These are phyloP conservation scores for Leptinotarsa rubiginosa DNA, from an alignment of 2,888 invertebrate species.

Conservation along the genomic window DNA sequence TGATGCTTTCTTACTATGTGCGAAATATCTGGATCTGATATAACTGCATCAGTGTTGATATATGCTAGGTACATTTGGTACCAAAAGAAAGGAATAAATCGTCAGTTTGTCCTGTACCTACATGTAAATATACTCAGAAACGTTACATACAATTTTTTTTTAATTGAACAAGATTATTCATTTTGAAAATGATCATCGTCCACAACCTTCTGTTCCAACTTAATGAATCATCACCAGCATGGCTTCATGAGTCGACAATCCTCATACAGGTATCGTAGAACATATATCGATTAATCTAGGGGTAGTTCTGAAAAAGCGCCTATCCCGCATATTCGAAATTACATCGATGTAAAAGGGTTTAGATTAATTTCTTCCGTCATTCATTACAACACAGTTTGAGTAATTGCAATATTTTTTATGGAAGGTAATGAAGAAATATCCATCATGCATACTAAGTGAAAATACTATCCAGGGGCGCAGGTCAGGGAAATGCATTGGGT, in stretches of 20 bases:
- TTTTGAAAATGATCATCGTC: too few species aligned
- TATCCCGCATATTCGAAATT: conserved; percentile 9
- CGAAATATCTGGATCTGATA: too few species aligned
- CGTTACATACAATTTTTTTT: too few species aligned
- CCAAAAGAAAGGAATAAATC: too few species aligned
- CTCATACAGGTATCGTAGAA: not conserved
- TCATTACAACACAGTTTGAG: conserved; percentile 23
- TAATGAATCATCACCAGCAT: not conserved
- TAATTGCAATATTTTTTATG: conserved; percentile 28
- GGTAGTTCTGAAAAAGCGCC: not conserved
- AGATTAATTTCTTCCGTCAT: conserved; percentile 9
- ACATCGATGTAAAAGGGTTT: conserved; percentile 4
- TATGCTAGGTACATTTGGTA: too few species aligned
- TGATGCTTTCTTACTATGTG: too few species aligned
- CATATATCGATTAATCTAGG: conserved; percentile 4
- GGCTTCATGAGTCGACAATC: not conserved
- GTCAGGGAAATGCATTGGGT: not conserved
- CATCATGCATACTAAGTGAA: conserved; percentile 33
- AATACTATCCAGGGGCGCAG: conserved; percentile 1
- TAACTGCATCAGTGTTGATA: too few species aligned
- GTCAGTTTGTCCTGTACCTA: too few species aligned
- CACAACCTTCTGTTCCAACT: not conserved
- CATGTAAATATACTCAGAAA: too few species aligned
- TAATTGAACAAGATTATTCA: too few species aligned
- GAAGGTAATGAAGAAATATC: conserved; percentile 33